Conservation (phyloP, 2,888 invertebrate species). For the Tipula vernalis region DNA sequence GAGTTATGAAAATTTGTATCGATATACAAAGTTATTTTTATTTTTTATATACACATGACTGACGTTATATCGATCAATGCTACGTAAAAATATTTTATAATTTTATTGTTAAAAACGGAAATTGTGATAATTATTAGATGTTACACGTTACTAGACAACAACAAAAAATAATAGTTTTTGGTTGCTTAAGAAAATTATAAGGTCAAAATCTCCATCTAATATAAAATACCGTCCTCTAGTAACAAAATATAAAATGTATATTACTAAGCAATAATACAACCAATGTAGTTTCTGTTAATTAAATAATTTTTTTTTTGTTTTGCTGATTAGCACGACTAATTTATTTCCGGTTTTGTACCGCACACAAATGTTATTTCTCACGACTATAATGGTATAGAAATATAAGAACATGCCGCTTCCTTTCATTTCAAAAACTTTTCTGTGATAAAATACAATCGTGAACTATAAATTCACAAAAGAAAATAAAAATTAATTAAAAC, state of each 20-base stretch:
- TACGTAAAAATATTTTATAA: not conserved
- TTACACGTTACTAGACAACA: not conserved
- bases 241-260: not conserved
- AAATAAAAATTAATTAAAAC: not conserved
- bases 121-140: not conserved
- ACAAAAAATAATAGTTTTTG: not conserved
- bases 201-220: not conserved
- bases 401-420: not conserved
- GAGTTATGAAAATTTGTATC: not conserved
- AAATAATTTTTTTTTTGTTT: not conserved
- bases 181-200: not conserved
- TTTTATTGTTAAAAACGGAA: not conserved
- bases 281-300: not conserved
- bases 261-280: not conserved
- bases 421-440: constrained; percentile 1
- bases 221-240: not conserved
- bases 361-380: not conserved
- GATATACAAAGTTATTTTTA: not conserved
- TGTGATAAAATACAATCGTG: constrained; percentile 8
- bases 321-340: not conserved
- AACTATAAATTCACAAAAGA: not conserved
- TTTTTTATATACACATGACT: no score
- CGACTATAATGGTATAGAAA: not conserved
- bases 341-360: not conserved
- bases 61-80: not conserved